Evolutionary conservation across 30 jellyfish, hydroid and myxozoan genomes (phyloP), one percentile per base, ranked within the genome.

Genomic region (Calvadosia cruxmelitensis): DNA sequence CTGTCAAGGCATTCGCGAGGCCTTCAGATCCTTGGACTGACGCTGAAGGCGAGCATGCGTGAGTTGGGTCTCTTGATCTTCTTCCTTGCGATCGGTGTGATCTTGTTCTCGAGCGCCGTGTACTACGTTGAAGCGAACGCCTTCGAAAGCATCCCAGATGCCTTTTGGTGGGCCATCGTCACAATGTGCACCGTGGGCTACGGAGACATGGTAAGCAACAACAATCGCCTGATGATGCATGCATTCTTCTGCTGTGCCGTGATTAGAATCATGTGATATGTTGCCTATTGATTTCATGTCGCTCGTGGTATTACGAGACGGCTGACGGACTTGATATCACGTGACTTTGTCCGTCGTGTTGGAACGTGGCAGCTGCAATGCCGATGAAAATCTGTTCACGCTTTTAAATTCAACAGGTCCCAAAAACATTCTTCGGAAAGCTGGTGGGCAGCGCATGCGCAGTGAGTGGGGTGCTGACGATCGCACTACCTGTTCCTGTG

Each of bases 141-240:
- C 34, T 87, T 87, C 62, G 74, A 74, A 49, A 80, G 94, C 61
- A 87, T 87, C 33, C 97, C 97, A 24, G 94, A 87, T 64, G 97
- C 97, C 3, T 87, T 87, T 31, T 87, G 97, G 97, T 87, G 97
- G 97, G 97, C 97, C 42, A 76, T 87, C n/a, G 79, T 87, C 61
- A 87, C 97, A 15, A 87, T 87, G 97, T 87, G 97, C 50, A 87
- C 97, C 27, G 97, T 87, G 13, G 97, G 97, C 33, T 87, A 87
- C 51, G 97, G 97, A 16, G 97, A 87, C 35, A 87, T 63, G 86
- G 97, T 87, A 70, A 28, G 79, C 57, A n/a, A n/a, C n/a, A n/a
- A n/a, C n/a, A n/a, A n/a, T n/a, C n/a, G n/a, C n/a, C n/a, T n/a
- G n/a, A n/a, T n/a, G n/a, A n/a, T n/a, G n/a, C n/a, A n/a, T n/a